Evolutionary conservation across 1,140 invertebrate genomes (phyloP).

Genomic region (Aphis gossypii): DNA sequence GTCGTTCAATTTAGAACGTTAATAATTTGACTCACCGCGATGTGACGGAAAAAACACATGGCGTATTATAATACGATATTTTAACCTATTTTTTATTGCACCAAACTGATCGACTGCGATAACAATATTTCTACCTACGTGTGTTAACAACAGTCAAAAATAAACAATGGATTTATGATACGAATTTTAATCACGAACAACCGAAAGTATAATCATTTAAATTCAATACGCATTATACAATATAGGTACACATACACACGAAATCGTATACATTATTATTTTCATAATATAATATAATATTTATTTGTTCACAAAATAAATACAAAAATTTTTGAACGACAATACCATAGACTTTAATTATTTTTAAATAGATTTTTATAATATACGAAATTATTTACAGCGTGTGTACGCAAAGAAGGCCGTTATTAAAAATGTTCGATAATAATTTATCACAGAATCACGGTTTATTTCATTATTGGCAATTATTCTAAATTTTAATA

Average conservation of each 20-base stretch:
- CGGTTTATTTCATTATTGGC: not conserved
- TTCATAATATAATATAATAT: not conserved
- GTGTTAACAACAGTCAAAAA: not conserved
- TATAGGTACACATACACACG: not conserved
- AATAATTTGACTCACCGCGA: not conserved
- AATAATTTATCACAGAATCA: not conserved
- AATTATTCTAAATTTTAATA: not conserved
- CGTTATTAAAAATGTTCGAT: not conserved
- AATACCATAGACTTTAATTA: not conserved
- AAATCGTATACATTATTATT: not conserved
- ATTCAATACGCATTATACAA: not conserved
- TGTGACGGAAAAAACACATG: not conserved
- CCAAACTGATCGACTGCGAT: not conserved
- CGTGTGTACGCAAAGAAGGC: no score
- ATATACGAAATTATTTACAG: not conserved
- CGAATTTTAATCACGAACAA: constrained; percentile 23
- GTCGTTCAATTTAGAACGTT: not conserved
- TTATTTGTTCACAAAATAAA: not conserved
- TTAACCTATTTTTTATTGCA: no score
- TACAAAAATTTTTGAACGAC: not conserved
- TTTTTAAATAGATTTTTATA: not conserved
- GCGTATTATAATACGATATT: no score
- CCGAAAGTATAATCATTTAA: not conserved
- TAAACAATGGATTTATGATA: not conserved
- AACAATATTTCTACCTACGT: not conserved